Evolutionary conservation across 2,888 invertebrate species (phyloP).

Genomic region (Kuschelorhynchus macadamiae): DNA sequence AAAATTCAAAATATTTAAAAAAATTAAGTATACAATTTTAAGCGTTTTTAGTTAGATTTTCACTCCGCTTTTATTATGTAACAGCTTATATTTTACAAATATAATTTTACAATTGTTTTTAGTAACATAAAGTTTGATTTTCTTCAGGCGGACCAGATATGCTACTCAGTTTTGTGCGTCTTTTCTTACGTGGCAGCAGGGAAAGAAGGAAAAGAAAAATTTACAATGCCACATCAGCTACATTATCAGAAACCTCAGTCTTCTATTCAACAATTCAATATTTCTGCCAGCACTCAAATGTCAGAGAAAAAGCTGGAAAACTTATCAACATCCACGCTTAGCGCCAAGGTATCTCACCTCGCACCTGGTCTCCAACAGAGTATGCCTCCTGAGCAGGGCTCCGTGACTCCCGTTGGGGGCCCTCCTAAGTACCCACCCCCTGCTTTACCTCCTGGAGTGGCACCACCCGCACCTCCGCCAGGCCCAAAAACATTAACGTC

Average conservation of each 20-base stretch:
- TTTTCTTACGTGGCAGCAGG: constrained; percentile 99
- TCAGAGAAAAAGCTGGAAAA: too few relatives aligned
- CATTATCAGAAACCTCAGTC: constrained; percentile 7
- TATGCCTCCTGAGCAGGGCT: constrained; percentile 59
- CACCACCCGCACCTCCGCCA: constrained; percentile 66
- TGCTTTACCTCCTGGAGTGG: constrained; percentile 64
- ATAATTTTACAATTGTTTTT: too few relatives aligned
- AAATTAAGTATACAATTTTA: too few relatives aligned
- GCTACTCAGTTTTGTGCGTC: constrained; percentile 98
- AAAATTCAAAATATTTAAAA: too few relatives aligned
- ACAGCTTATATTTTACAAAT: too few relatives aligned
- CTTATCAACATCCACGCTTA: constrained; percentile 49
- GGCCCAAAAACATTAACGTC: constrained; percentile 63
- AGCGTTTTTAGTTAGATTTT: too few relatives aligned
- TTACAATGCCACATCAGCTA: constrained; percentile 31
- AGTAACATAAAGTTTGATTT: too few relatives aligned
- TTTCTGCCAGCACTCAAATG: too few relatives aligned
- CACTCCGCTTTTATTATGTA: too few relatives aligned
- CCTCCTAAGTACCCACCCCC: constrained; percentile 67
- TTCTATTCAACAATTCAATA: constrained; percentile 41
- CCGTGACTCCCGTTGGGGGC: constrained; percentile 65
- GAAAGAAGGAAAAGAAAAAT: constrained; percentile 70
- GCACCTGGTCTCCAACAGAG: constrained; percentile 39
- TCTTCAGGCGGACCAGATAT: constrained; percentile 83
- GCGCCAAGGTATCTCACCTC: constrained; percentile 22